Conservation (phyloP, 2,113 vertebrate genomes). For the Ornithorhynchus anatinus region DNA sequence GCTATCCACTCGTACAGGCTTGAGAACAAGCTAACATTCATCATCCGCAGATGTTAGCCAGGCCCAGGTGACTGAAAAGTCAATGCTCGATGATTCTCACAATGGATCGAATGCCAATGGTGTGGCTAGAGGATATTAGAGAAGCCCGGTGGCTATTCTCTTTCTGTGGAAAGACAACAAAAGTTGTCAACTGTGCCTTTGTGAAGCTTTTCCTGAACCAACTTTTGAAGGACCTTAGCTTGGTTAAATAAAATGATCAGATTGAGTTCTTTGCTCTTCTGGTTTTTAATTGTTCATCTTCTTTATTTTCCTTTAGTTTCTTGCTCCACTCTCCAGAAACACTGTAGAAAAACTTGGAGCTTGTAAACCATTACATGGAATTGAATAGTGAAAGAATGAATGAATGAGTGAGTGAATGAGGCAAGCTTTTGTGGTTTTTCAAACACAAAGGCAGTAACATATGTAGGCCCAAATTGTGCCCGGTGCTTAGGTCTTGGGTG, state of each 20-base stretch:
- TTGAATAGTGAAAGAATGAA: constrained; percentile 21
- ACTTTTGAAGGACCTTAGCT: constrained; percentile 43
- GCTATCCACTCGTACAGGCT: constrained; percentile 61
- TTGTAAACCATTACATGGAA: not conserved
- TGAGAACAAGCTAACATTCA: constrained; percentile 78
- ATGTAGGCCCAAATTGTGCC: no score
- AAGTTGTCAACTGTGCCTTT: constrained; percentile 45
- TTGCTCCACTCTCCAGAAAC: constrained; percentile 12
- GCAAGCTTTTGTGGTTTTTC: constrained; percentile 23
- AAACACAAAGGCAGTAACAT: constrained; percentile 12
- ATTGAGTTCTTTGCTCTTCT: constrained; percentile 8
- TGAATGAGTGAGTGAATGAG: constrained; percentile 17
- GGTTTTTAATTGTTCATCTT: constrained; percentile 8
- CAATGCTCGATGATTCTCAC: constrained; percentile 59
- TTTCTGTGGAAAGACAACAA: constrained; percentile 58
- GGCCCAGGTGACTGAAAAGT: constrained; percentile 76
- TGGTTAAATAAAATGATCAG: constrained; percentile 7
- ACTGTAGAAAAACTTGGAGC: not conserved
- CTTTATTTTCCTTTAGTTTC: constrained; percentile 12
- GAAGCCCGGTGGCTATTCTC: constrained; percentile 67
- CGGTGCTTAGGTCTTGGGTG: no score
- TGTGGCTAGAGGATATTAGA: constrained; percentile 68
- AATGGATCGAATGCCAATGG: constrained; percentile 74
- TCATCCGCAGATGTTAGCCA: constrained; percentile 73
- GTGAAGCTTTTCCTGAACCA: constrained; percentile 17